These are phyloP conservation scores for Adela reaumurella DNA, from an alignment of 2,888 invertebrate species.

Conservation along the genomic window DNA sequence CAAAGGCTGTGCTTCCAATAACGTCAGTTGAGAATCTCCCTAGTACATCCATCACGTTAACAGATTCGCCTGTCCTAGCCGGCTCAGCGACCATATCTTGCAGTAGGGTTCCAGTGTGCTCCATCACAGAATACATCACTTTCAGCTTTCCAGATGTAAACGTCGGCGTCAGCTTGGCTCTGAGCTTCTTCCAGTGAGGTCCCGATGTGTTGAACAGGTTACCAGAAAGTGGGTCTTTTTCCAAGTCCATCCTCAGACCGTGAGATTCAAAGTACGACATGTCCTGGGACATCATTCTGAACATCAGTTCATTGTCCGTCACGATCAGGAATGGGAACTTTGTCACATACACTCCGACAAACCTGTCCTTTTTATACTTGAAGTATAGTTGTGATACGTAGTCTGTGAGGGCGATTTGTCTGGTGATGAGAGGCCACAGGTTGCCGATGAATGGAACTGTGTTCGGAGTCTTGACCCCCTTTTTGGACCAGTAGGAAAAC, in stretches of 20 bases:
- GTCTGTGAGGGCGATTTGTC: background rate
- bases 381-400: background rate
- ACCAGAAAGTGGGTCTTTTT: slow-evolving; percentile 2
- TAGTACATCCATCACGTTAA: slow-evolving; percentile 34
- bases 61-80: slow-evolving; percentile 10
- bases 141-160: slow-evolving; percentile 4
- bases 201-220: slow-evolving; percentile 7
- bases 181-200: slow-evolving; percentile 1
- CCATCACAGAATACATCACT: slow-evolving; percentile 1
- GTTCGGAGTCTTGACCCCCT: background rate
- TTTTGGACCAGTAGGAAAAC: background rate
- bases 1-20: slow-evolving; percentile 43
- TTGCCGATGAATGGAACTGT: background rate
- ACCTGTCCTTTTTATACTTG: background rate
- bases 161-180: slow-evolving; percentile 2
- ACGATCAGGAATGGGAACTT: background rate
- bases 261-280: background rate
- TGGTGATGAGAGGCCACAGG: background rate
- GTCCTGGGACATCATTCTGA: background rate
- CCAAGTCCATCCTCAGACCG: background rate
- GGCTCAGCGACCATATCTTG: slow-evolving; percentile 9
- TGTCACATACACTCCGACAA: background rate
- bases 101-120: slow-evolving; percentile 2
- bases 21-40: slow-evolving; percentile 44
- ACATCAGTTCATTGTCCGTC: background rate